Base-by-base conservation (phyloP, 2,797 vertebrate species). In the Delichon dasypus region DNA sequence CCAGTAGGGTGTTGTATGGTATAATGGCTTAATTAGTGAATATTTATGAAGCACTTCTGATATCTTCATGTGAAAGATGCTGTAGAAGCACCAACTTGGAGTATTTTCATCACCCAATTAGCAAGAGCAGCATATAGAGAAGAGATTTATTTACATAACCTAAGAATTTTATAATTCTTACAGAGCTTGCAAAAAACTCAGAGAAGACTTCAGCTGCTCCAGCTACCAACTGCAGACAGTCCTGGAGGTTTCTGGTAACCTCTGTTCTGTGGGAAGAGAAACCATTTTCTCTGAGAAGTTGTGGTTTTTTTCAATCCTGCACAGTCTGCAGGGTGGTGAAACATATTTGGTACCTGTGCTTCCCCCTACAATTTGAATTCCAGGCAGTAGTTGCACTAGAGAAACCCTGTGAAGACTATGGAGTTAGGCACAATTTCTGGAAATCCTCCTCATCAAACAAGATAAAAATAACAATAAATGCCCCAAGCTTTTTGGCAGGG, bases 11-110 rank as follows among this genome's bases (percentile, higher is more conserved):
- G 68, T 55, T 90, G 50, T 80, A 42, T 34, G 40, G 82, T 89
- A 92, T 95, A 83, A 95, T 91, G 73, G 68, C 51, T 92, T 88
- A 91, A 95, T 95, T 95, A 92, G 47, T 58, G 36, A 55, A 88
- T 88, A 65, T 88, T 93, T 81, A 65, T 80, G 86, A 81, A 93
- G 58, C 78, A 50, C 13, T 84, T 77, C 71, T 78, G 68, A 70
- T 50, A 82, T 38, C 51, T 57, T 78, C n/a, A 23, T 0, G 0
- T 75, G 58, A 85, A 94, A 93, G 48, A 65, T 94, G 86, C 61
- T 92, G 47, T 20, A 77, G 57, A 90, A 91, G 72, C 55, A 74
- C 42, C 77, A 89, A 47, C 21, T 67, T 67, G 40, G 2, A 64
- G 5, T 38, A 62, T 77, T 91, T 91, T 83, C 73, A 68, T n/a